A percentile compares a stretch with the other conserved stretches of the same genome.
Evolutionary conservation across 53 echinoderm and acorn worm genomes (phyloP).

Genomic region (Henricia sp.): DNA sequence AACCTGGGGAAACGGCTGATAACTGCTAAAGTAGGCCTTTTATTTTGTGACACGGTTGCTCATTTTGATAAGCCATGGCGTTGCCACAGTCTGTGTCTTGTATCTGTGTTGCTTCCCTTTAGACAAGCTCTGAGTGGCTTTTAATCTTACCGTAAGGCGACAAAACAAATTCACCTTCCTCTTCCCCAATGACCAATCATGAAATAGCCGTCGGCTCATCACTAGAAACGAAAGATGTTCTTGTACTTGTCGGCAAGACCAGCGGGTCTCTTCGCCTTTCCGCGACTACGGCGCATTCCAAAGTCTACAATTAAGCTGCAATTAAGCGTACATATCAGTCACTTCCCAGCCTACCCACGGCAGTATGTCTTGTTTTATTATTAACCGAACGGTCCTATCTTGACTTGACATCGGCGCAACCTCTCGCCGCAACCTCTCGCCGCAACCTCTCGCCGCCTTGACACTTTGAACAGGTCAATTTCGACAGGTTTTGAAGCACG

Average conservation of each 20-base stretch:
- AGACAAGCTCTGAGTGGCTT: too few species aligned
- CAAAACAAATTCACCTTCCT: neutral
- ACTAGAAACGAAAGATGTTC: neutral
- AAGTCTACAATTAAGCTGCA: constrained; percentile 31
- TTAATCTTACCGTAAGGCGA: too few species aligned
- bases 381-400: neutral
- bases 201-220: constrained; percentile 22
- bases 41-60: too few species aligned
- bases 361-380: neutral
- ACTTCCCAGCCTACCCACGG: neutral
- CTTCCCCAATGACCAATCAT: neutral
- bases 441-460: neutral
- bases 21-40: too few species aligned
- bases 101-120: too few species aligned
- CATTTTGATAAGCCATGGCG: too few species aligned
- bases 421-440: too few species aligned
- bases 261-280: constrained; percentile 45
- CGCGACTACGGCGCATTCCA: constrained; percentile 40
- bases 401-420: neutral
- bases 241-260: constrained; percentile 25
- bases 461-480: constrained; percentile 38
- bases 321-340: neutral
- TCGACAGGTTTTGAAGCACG: too few species aligned
- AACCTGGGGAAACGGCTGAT: too few species aligned
- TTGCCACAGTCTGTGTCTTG: too few species aligned